phyloP scores from a whole-genome alignment of 2,113 vertebrate species.

The Tor tambroides region DNA sequence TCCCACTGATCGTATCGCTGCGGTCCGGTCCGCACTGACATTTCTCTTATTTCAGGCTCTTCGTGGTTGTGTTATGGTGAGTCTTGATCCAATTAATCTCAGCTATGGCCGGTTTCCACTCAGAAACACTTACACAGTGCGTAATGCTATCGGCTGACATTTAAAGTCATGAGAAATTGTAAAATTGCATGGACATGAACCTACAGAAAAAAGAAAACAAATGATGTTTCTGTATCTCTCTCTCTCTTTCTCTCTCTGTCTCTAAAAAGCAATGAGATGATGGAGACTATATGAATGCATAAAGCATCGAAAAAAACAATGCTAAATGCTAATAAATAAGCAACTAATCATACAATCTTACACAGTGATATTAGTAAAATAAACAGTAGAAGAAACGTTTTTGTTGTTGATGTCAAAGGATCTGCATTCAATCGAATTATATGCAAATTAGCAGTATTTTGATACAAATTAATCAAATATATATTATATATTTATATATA shows the following conservation, averaged over 20 bases:
- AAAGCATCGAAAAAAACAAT: not conserved
- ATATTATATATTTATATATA: too few relatives aligned
- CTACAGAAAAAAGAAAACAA: not conserved
- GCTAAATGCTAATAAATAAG: not conserved
- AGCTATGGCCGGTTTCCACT: not conserved
- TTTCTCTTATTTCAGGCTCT: conserved; percentile 16
- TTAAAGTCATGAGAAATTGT: not conserved
- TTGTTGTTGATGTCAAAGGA: too few relatives aligned
- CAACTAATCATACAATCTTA: not conserved
- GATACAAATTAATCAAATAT: not conserved
- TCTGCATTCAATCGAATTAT: too few relatives aligned
- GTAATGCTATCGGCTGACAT: not conserved
- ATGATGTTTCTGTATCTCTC: not conserved
- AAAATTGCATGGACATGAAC: not conserved
- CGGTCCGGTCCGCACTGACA: not conserved
- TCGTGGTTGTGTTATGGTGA: not conserved
- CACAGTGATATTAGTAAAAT: not conserved
- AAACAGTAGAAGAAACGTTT: not conserved
- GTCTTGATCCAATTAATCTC: not conserved
- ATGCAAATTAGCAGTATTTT: not conserved
- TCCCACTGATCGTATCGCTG: conserved; percentile 14
- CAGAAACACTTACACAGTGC: not conserved
- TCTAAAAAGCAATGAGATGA: not conserved
- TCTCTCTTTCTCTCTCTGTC: not conserved
- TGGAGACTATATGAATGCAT: too few relatives aligned